Conservation (phyloP, 2,113 vertebrate genomes). For the Zosterops pallidus region DNA sequence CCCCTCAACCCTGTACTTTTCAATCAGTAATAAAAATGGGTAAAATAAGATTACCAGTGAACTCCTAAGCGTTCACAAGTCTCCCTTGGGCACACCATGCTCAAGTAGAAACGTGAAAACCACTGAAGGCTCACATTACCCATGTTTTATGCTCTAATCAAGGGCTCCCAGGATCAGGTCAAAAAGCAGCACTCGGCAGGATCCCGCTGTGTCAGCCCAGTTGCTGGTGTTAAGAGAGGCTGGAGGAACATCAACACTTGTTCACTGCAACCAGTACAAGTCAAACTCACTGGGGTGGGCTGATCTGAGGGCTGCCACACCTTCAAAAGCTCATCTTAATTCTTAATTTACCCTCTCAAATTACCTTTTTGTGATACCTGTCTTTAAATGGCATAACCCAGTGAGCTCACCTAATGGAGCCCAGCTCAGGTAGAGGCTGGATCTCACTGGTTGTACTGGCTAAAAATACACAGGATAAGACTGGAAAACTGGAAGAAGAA, state of each 20-base stretch:
- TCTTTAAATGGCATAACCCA: neutral
- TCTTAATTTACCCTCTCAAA: neutral
- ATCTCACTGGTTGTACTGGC: neutral
- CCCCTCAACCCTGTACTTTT: neutral
- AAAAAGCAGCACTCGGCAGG: slow-evolving; percentile 39
- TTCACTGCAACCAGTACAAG: neutral
- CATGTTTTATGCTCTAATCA: slow-evolving; percentile 20
- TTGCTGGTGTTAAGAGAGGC: neutral
- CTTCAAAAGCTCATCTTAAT: slow-evolving; percentile 4
- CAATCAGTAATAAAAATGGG: neutral
- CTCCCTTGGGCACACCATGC: neutral
- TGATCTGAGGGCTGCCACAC: neutral
- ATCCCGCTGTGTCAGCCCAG: neutral
- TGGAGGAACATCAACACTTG: neutral
- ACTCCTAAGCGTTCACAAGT: neutral
- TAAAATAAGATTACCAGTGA: neutral
- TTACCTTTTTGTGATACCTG: neutral
- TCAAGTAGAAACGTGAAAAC: neutral
- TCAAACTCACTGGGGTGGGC: neutral
- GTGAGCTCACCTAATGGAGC: neutral
- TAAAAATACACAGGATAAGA: neutral
- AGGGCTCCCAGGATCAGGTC: slow-evolving; percentile 26
- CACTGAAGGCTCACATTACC: neutral
- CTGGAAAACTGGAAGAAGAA: neutral
- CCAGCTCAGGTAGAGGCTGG: neutral